A percentile compares a stretch with the other conserved stretches of the same genome.
phyloP scores from a whole-genome alignment of 53 echinoderm and acorn worm species.

The Echinometra lucunter region DNA sequence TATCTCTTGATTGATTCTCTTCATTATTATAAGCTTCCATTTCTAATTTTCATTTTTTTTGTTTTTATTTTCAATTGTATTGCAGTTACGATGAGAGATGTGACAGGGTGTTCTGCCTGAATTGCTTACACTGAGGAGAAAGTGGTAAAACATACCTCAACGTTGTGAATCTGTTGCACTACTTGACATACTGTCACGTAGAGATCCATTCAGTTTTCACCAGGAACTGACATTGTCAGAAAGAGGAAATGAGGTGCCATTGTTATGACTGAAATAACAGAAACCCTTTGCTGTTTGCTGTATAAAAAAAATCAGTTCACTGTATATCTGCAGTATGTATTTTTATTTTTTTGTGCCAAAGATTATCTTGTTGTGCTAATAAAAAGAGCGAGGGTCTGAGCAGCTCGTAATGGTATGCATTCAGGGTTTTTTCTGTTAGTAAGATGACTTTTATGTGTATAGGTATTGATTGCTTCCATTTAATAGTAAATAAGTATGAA shows the following conservation, averaged over 20 bases:
- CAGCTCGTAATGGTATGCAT: too few relatives aligned
- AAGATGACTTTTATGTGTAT: background rate
- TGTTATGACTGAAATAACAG: background rate
- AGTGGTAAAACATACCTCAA: background rate
- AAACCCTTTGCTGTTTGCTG: background rate
- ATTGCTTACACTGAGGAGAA: constrained; percentile 55
- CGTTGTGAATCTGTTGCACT: background rate
- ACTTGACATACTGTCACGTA: constrained; percentile 23
- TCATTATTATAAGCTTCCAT: background rate
- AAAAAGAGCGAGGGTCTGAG: too few relatives aligned
- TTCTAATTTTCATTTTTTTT: background rate
- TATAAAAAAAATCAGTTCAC: background rate
- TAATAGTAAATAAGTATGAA: background rate
- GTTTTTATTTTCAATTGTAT: background rate
- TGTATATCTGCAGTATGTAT: background rate
- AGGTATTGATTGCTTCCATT: background rate
- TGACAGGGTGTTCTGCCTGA: constrained; percentile 63
- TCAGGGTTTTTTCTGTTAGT: background rate
- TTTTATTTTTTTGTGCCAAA: background rate
- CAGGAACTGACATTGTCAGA: background rate
- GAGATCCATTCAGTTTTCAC: background rate
- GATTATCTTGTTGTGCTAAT: background rate
- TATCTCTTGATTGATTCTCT: background rate
- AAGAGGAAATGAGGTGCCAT: background rate
- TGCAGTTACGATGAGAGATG: constrained; percentile 64